Evolutionary conservation across 2,888 invertebrate species (phyloP).

Genomic region (Aporophyla lueneburgensis): DNA sequence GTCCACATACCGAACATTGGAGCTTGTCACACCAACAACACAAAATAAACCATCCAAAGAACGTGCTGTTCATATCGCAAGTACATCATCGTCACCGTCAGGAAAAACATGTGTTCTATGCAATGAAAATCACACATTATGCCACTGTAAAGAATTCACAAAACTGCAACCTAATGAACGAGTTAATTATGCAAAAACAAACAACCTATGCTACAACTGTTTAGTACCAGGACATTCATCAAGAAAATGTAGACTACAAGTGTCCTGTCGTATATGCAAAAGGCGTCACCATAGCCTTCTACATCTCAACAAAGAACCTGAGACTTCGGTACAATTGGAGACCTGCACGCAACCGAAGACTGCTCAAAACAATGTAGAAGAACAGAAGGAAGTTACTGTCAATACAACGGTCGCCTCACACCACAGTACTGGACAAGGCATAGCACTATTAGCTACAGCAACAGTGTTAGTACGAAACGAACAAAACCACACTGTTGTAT

Average conservation of each 20-base stretch:
- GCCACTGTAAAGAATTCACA: not conserved
- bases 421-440: not conserved
- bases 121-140: not conserved
- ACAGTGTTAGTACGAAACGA: not conserved
- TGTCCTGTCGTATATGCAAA: conserved; percentile 14
- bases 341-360: not conserved
- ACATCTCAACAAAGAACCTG: conserved; percentile 3
- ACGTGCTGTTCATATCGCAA: not conserved
- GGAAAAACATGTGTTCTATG: conserved; percentile 1
- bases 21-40: conserved; percentile 1
- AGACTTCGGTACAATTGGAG: conserved; percentile 2
- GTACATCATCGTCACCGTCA: not conserved
- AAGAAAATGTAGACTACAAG: conserved; percentile 2
- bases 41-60: not conserved
- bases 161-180: conserved; percentile 9
- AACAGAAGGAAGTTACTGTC: not conserved
- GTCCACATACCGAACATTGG: not conserved
- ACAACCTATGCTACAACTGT: not conserved
- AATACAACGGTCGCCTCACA: not conserved
- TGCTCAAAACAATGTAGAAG: not conserved
- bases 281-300: conserved; percentile 11
- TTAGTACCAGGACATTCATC: conserved; percentile 2
- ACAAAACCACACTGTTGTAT: not conserved
- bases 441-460: conserved; percentile 1
- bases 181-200: conserved; percentile 2